These are phyloP conservation scores for Scolopax rusticola DNA, from an alignment of 2,797 vertebrate genomes.

Conservation along the genomic window DNA sequence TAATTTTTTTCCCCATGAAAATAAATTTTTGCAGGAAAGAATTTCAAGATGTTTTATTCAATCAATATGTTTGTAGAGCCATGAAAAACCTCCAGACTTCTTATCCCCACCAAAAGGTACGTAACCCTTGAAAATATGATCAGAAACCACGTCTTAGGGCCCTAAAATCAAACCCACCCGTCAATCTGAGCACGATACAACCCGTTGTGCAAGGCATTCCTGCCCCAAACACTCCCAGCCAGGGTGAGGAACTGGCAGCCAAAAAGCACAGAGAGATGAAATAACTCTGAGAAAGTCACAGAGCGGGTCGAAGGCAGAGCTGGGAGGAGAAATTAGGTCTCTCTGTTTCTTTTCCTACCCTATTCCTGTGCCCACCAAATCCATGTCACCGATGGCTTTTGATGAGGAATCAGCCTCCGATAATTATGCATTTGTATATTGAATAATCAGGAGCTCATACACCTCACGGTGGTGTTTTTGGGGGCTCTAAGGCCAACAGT, in stretches of 20 bases:
- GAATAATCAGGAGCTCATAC: neutral
- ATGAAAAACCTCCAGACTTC: neutral
- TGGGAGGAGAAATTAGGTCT: neutral
- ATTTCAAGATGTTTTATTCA: neutral
- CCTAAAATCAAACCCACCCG: neutral
- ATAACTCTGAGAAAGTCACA: rapidly evolving
- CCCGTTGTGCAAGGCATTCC: rapidly evolving
- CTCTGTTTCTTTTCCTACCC: neutral
- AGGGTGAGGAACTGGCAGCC: neutral
- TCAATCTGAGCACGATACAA: rapidly evolving
- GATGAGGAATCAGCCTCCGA: neutral
- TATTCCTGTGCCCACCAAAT: rapidly evolving
- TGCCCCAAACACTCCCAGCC: neutral
- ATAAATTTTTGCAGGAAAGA: rapidly evolving
- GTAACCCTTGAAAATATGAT: rapidly evolving
- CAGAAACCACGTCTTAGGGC: rapidly evolving
- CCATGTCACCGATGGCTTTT: neutral
- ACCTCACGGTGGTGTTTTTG: neutral
- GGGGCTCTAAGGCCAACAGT: neutral
- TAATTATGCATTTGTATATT: neutral
- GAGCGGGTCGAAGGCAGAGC: rapidly evolving
- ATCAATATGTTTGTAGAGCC: neutral
- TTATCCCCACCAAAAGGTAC: neutral
- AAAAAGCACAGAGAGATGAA: neutral
- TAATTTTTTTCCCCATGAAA: neutral